Conservation (phyloP, 2,888 invertebrate species). For the Beris chalybata region DNA sequence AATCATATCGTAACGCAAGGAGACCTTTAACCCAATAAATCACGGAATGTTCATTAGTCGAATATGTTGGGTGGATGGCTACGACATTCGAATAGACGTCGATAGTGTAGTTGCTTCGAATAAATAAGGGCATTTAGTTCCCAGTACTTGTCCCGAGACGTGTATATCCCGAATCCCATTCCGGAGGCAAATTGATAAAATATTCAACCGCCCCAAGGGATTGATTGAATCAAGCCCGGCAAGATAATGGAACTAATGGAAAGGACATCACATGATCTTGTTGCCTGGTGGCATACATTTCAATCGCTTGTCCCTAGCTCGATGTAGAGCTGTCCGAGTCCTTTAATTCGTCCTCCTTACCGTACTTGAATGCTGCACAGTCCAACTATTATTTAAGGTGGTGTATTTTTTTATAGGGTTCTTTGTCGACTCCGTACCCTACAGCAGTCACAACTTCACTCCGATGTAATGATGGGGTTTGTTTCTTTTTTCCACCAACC, state of each 20-base stretch:
- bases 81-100: too few species aligned
- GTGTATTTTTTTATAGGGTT: too few species aligned
- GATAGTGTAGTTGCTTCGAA: constrained; percentile 17
- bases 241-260: constrained; percentile 34
- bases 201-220: constrained; percentile 30
- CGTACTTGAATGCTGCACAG: too few species aligned
- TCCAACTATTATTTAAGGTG: too few species aligned
- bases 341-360: too few species aligned
- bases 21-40: constrained; percentile 31
- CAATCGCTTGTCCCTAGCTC: neutral
- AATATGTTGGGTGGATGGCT: neutral
- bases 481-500: constrained; percentile 10
- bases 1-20: constrained; percentile 26
- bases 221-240: constrained; percentile 29
- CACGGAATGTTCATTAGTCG: constrained; percentile 30
- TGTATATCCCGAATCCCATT: constrained; percentile 5
- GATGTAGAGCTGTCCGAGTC: too few species aligned
- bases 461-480: too few species aligned
- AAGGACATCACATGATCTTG: constrained; percentile 33
- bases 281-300: constrained; percentile 20
- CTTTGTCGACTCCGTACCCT: too few species aligned
- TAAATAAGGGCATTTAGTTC: constrained; percentile 31
- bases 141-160: constrained; percentile 18
- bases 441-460: too few species aligned
- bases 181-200: constrained; percentile 25